These are phyloP conservation scores for Zaprionus lineosus DNA, from an alignment of 2,888 invertebrate species.

Conservation along the genomic window DNA sequence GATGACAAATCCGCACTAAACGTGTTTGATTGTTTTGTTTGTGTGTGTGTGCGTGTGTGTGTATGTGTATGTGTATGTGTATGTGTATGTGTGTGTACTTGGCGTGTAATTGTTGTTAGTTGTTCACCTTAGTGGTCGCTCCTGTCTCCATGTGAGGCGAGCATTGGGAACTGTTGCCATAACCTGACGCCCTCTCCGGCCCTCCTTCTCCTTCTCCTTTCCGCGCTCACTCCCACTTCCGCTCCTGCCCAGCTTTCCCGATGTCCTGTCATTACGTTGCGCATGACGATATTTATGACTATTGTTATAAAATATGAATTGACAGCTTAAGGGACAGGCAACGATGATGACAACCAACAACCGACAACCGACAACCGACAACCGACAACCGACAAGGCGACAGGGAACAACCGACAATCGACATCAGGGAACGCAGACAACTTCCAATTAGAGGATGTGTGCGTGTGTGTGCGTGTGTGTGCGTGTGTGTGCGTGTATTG, in stretches of 20 bases:
- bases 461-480: conserved; percentile 34
- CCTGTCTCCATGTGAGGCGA: conserved; percentile 7
- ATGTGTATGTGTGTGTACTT: conserved; percentile 15
- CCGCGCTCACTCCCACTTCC: too few species aligned
- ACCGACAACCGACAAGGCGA: conserved; percentile 9
- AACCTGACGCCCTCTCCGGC: conserved; percentile 8
- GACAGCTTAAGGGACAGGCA: conserved; percentile 76
- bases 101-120: conserved; percentile 54
- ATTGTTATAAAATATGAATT: conserved; percentile 81
- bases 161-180: neutral
- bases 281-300: conserved; percentile 80
- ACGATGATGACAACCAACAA: conserved; percentile 18
- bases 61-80: conserved; percentile 19
- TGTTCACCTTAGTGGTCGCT: too few species aligned
- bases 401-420: too few species aligned
- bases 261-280: conserved; percentile 70
- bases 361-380: conserved; percentile 22
- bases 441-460: conserved; percentile 77
- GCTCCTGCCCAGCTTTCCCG: conserved; percentile 31
- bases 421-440: conserved; percentile 50
- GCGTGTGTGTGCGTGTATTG: conserved; percentile 22
- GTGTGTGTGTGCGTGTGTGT: conserved; percentile 12
- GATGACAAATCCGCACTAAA: conserved; percentile 72
- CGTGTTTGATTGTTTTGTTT: conserved; percentile 67
- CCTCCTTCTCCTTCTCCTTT: conserved; percentile 26